These are phyloP conservation scores for Cacajao melanocephalus DNA, from an alignment of 2,797 vertebrate species.

Conservation along the genomic window DNA sequence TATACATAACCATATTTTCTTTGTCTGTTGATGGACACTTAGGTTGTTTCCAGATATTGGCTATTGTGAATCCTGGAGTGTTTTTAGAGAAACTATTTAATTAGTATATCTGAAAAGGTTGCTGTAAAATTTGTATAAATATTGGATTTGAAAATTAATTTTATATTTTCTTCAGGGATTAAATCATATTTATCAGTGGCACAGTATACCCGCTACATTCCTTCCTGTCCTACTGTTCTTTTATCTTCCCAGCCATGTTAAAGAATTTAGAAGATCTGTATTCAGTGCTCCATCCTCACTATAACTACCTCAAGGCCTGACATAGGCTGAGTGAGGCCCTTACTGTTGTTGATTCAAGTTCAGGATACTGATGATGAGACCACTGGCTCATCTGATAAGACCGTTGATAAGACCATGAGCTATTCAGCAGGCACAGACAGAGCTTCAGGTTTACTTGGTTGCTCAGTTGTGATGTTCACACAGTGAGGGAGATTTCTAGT, in stretches of 20 bases:
- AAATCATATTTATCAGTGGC: background rate
- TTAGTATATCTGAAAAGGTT: background rate
- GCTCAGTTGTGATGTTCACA: background rate
- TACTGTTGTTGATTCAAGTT: background rate
- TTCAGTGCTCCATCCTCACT: background rate
- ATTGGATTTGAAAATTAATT: conserved; percentile 37
- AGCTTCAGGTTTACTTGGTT: background rate
- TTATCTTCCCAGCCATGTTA: background rate
- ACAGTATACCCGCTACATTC: background rate
- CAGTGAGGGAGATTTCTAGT: background rate
- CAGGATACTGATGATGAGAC: background rate
- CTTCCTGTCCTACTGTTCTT: background rate
- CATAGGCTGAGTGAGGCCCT: background rate
- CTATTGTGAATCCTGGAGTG: background rate
- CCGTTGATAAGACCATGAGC: background rate
- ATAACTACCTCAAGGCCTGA: background rate
- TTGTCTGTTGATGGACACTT: background rate
- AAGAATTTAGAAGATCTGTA: background rate
- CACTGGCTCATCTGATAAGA: too few relatives aligned
- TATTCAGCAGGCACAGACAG: background rate
- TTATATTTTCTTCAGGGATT: conserved; percentile 18
- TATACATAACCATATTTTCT: background rate
- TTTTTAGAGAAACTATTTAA: conserved; percentile 44
- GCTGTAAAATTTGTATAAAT: background rate
- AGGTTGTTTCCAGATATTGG: background rate